Evolutionary conservation across 2,797 vertebrate species (phyloP).

Genomic region (Antrozous pallidus): DNA sequence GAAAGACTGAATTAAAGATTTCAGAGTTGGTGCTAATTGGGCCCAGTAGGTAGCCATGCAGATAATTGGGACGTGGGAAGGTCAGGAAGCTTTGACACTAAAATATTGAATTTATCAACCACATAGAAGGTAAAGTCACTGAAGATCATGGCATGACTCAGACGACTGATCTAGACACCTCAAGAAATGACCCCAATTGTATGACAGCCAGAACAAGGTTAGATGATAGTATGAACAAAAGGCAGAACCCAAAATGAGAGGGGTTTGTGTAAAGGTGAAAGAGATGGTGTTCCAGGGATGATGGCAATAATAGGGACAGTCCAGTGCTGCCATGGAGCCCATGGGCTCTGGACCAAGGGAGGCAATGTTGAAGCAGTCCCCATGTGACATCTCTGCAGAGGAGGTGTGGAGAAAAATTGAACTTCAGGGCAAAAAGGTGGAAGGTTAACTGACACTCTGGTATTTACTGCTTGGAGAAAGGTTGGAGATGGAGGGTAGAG

Average conservation of each 20-base stretch:
- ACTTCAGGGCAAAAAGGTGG: background rate
- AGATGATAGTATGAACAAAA: background rate
- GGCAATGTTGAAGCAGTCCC: background rate
- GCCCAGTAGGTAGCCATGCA: background rate
- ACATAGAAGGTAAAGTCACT: background rate
- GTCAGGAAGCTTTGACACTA: background rate
- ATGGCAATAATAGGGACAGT: background rate
- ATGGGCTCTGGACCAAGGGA: background rate
- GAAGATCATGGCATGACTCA: background rate
- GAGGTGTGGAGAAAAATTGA: background rate
- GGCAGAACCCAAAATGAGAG: background rate
- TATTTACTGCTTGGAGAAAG: background rate
- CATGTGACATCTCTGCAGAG: background rate
- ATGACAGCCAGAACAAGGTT: background rate
- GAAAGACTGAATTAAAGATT: slow-evolving; percentile 1
- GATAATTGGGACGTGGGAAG: background rate
- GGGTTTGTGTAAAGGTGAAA: background rate
- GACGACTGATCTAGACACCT: background rate
- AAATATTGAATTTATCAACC: background rate
- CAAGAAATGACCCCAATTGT: background rate
- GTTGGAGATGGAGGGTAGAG: background rate
- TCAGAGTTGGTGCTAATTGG: background rate
- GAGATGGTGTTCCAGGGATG: background rate
- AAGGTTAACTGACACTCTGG: background rate
- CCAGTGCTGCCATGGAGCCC: background rate